Conservation (phyloP, 1,140 invertebrate genomes). For the Cydia amplana region DNA sequence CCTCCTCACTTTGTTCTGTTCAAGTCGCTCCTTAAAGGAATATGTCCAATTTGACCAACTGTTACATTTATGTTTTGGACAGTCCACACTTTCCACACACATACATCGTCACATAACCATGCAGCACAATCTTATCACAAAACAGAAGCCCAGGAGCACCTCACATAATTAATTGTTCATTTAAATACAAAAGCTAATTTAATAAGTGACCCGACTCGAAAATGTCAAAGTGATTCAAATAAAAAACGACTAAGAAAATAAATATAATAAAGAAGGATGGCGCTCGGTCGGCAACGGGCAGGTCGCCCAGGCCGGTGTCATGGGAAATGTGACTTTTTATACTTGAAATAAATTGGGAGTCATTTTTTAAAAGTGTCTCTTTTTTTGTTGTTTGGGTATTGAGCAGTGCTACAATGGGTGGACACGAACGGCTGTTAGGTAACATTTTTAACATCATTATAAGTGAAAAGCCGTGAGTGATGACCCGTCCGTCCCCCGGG, state of each 20-base stretch:
- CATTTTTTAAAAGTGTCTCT: slow-evolving; percentile 68
- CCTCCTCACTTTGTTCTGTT: too few relatives aligned
- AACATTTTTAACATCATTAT: slow-evolving; percentile 79
- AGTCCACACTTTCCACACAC: too few relatives aligned
- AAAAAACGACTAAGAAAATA: slow-evolving; percentile 70
- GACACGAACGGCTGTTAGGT: slow-evolving; percentile 74
- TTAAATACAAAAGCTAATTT: slow-evolving; percentile 79
- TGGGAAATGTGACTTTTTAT: slow-evolving; percentile 73
- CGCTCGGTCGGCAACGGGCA: slow-evolving; percentile 51
- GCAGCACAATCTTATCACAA: background rate
- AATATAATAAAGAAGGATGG: slow-evolving; percentile 67
- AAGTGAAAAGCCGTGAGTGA: slow-evolving; percentile 75
- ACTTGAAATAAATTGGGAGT: slow-evolving; percentile 75
- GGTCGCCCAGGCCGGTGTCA: slow-evolving; percentile 68
- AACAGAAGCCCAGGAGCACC: slow-evolving; percentile 7
- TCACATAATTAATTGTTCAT: slow-evolving; percentile 71
- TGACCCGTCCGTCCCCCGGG: slow-evolving; percentile 40
- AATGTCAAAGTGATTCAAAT: slow-evolving; percentile 74
- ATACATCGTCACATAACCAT: background rate
- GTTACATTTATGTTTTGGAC: too few relatives aligned
- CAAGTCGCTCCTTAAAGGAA: too few relatives aligned
- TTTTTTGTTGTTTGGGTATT: slow-evolving; percentile 68
- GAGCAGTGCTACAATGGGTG: slow-evolving; percentile 73
- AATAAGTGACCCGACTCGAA: slow-evolving; percentile 74
- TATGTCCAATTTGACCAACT: too few relatives aligned